Conservation (phyloP, 1,140 invertebrate genomes). For the Bemisia tabaci region DNA sequence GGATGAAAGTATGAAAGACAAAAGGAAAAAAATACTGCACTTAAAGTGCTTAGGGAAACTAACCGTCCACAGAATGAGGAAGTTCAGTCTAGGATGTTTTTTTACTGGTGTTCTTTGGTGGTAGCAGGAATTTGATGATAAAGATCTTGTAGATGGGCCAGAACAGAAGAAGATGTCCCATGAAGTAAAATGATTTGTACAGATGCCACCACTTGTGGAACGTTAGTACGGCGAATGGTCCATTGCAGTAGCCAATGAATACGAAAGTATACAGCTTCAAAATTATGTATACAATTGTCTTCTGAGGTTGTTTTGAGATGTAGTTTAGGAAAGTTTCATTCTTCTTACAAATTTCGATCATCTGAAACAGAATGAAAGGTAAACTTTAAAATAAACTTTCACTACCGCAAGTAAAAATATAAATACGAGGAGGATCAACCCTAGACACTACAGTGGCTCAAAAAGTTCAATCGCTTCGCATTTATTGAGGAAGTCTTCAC, state of each 20-base stretch:
- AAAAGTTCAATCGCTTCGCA: no score
- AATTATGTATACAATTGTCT: constrained; percentile 34
- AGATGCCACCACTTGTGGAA: constrained; percentile 46
- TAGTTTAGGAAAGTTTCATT: constrained; percentile 33
- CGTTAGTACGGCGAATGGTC: constrained; percentile 63
- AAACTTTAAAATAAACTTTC: neutral
- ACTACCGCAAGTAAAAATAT: constrained; percentile 6
- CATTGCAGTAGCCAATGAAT: constrained; percentile 73
- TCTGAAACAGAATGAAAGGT: constrained; percentile 29
- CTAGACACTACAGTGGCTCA: no score
- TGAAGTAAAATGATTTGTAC: constrained; percentile 45
- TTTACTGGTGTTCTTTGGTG: constrained; percentile 4
- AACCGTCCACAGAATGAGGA: no score
- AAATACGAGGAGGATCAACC: no score
- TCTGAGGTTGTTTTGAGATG: constrained; percentile 22
- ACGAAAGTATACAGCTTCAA: constrained; percentile 62
- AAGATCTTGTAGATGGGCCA: constrained; percentile 40
- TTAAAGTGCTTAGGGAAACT: no score
- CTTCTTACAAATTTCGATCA: constrained; percentile 37
- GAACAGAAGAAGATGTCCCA: constrained; percentile 43
- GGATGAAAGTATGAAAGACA: no score
- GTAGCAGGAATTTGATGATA: constrained; percentile 28
- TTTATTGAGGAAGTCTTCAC: no score
- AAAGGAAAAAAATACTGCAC: no score
- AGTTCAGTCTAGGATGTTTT: neutral